These are phyloP conservation scores for Eriocheir sinensis DNA, from an alignment of 1,140 invertebrate species.

Conservation along the genomic window DNA sequence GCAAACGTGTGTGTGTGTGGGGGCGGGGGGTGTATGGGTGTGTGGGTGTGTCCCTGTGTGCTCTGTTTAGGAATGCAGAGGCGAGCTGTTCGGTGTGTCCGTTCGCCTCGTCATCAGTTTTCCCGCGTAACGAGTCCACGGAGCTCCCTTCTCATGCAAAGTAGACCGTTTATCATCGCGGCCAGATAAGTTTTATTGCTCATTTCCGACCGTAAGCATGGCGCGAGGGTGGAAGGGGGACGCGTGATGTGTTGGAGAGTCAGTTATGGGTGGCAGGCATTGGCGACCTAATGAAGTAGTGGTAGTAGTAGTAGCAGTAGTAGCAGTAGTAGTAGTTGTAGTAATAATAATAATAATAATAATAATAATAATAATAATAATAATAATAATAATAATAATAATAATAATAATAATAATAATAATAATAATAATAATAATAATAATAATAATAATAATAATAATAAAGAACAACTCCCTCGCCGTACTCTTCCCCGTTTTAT, in stretches of 20 bases:
- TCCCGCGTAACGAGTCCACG: neutral
- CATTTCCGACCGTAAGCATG: neutral
- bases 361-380: too few species aligned
- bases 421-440: conserved; percentile 28
- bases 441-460: conserved; percentile 18
- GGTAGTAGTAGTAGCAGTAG: too few species aligned
- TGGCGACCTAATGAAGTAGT: too few species aligned
- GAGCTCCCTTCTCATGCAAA: neutral
- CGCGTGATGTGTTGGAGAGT: too few species aligned
- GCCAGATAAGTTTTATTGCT: neutral
- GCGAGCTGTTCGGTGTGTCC: neutral
- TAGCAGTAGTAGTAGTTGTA: too few species aligned
- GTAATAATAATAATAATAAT: too few species aligned
- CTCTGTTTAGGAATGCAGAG: too few species aligned
- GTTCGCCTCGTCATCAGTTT: neutral
- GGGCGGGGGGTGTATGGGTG: too few species aligned
- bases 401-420: neutral
- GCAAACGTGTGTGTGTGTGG: neutral
- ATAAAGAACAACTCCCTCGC: neutral
- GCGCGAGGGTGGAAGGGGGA: too few species aligned
- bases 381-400: too few species aligned
- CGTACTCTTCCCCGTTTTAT: neutral
- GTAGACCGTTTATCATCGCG: neutral
- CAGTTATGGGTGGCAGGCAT: too few species aligned
- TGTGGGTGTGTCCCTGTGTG: too few species aligned